Conservation (phyloP, 2,888 invertebrate species). For the Heliconius ismenius region DNA sequence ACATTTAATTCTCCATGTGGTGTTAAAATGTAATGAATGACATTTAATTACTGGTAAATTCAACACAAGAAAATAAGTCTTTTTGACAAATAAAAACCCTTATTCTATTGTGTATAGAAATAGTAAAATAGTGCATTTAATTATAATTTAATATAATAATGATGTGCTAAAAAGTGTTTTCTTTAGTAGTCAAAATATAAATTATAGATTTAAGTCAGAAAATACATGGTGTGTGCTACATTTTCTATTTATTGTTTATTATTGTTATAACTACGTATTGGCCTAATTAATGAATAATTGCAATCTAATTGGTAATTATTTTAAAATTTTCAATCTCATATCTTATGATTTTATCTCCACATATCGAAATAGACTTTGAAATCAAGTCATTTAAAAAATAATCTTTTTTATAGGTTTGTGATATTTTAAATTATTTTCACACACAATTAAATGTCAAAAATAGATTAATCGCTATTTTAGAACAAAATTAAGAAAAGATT, state of each 20-base stretch:
- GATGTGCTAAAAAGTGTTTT: constrained; percentile 21
- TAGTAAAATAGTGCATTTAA: constrained; percentile 31
- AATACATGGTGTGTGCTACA: constrained; percentile 13
- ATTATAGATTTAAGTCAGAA: not conserved
- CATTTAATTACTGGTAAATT: not conserved
- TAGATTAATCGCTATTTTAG: not conserved
- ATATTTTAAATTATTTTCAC: not conserved
- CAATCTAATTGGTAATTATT: not conserved
- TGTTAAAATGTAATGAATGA: not conserved
- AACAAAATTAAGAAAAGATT: not conserved
- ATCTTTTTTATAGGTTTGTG: no score
- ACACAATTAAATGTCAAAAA: not conserved
- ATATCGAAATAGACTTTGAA: not conserved
- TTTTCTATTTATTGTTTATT: constrained; percentile 17
- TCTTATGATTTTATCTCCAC: not conserved
- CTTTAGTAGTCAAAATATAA: constrained; percentile 18
- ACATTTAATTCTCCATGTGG: not conserved
- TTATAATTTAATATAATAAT: constrained; percentile 14
- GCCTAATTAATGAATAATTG: constrained; percentile 17
- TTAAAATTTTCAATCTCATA: not conserved
- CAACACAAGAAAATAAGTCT: not conserved
- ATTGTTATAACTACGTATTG: constrained; percentile 29
- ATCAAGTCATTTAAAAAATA: not conserved
- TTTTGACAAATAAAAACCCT: not conserved
- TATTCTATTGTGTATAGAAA: constrained; percentile 24